Conservation (phyloP, 1,140 invertebrate species). For the Anadara kagoshimensis region DNA sequence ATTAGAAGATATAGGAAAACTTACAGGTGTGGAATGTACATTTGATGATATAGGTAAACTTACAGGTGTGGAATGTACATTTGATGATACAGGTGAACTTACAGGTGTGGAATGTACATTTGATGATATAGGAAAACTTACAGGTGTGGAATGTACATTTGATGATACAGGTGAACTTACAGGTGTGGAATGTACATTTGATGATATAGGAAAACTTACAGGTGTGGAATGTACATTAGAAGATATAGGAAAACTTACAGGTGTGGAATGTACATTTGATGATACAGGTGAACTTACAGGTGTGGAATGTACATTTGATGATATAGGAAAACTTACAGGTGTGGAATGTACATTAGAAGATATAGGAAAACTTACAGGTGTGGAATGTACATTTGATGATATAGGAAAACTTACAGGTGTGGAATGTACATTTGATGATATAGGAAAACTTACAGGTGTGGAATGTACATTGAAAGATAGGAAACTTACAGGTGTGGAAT, state of each 20-base stretch:
- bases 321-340: too few relatives aligned
- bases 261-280: background rate
- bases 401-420: too few relatives aligned
- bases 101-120: background rate
- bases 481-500: too few relatives aligned
- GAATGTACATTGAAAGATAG: background rate
- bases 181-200: background rate
- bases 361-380: too few relatives aligned
- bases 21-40: background rate
- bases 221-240: background rate
- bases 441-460: too few relatives aligned
- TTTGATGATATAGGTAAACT: background rate
- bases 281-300: too few relatives aligned
- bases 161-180: background rate
- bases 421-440: background rate
- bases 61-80: background rate
- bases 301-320: background rate
- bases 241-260: too few relatives aligned
- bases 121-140: background rate
- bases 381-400: background rate
- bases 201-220: background rate
- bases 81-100: background rate
- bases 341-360: background rate
- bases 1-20: too few relatives aligned
- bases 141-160: background rate